Percentiles rank a stretch among this genome's conserved stretches.
phyloP scores from a whole-genome alignment of 1,140 invertebrate genomes.

The Wiebesia pumilae region DNA sequence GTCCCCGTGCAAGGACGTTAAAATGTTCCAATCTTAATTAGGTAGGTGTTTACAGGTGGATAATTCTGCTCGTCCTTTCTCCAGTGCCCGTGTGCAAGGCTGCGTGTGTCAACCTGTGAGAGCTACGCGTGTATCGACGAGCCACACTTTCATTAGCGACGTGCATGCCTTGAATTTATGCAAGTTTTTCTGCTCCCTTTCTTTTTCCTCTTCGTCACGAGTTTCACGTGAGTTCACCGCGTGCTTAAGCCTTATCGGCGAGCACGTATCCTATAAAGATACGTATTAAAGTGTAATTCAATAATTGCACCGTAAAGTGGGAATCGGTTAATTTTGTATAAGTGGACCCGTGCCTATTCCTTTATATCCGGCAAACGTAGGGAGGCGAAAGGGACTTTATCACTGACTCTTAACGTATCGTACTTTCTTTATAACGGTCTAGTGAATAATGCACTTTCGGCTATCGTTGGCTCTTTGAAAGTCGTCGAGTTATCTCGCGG shows the following conservation, averaged over 20 bases:
- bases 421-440: background rate
- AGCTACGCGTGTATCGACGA: background rate
- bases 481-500: background rate
- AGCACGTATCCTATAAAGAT: conserved; percentile 41
- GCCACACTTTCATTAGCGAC: conserved; percentile 30
- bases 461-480: background rate
- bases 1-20: conserved; percentile 68
- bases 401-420: background rate
- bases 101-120: background rate
- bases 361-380: background rate
- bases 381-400: background rate
- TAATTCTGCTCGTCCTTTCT: conserved; percentile 28
- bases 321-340: conserved; percentile 20
- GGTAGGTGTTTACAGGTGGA: conserved; percentile 74
- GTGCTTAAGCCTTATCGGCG: background rate
- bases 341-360: background rate
- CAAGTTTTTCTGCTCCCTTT: background rate
- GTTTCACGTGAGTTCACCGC: background rate
- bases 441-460: background rate
- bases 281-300: conserved; percentile 22
- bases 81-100: background rate
- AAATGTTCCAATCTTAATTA: conserved; percentile 76
- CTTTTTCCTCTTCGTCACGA: background rate
- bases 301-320: conserved; percentile 17
- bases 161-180: conserved; percentile 28